These are phyloP conservation scores for Cavia porcellus DNA, from an alignment of 2,113 vertebrate genomes.

Conservation along the genomic window DNA sequence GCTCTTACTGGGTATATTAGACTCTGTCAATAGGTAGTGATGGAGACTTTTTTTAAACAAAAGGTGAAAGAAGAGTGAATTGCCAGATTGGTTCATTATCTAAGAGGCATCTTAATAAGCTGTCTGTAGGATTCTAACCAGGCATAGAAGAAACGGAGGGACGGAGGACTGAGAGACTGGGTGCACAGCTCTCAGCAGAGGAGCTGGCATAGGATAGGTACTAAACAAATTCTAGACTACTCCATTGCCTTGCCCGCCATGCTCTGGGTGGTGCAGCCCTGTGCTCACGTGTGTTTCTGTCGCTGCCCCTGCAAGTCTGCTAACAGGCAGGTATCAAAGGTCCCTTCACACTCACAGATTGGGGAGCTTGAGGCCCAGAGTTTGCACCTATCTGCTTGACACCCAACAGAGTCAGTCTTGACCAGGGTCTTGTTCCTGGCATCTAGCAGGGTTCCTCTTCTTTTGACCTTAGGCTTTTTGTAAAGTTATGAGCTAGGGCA, in stretches of 20 bases:
- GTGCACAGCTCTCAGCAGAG: background rate
- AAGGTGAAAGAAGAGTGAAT: background rate
- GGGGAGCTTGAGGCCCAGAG: background rate
- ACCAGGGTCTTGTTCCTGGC: background rate
- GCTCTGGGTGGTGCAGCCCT: background rate
- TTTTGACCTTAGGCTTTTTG: background rate
- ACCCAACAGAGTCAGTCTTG: background rate
- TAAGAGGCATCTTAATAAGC: background rate
- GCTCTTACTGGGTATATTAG: background rate
- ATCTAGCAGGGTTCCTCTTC: background rate
- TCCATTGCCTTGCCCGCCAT: rapidly evolving
- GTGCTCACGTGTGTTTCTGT: rapidly evolving
- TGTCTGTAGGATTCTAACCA: background rate
- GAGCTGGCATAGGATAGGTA: background rate
- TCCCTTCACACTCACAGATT: rapidly evolving
- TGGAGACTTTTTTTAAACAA: background rate
- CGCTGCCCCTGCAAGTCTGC: background rate
- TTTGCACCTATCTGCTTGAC: background rate
- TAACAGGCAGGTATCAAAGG: background rate
- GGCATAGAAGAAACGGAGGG: background rate
- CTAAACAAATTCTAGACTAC: background rate
- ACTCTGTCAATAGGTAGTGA: background rate
- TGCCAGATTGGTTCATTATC: background rate
- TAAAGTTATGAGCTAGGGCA: background rate
- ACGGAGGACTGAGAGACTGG: background rate